These are phyloP conservation scores for Drosophila ironensis DNA, from an alignment of 1,140 invertebrate genomes.

Conservation along the genomic window DNA sequence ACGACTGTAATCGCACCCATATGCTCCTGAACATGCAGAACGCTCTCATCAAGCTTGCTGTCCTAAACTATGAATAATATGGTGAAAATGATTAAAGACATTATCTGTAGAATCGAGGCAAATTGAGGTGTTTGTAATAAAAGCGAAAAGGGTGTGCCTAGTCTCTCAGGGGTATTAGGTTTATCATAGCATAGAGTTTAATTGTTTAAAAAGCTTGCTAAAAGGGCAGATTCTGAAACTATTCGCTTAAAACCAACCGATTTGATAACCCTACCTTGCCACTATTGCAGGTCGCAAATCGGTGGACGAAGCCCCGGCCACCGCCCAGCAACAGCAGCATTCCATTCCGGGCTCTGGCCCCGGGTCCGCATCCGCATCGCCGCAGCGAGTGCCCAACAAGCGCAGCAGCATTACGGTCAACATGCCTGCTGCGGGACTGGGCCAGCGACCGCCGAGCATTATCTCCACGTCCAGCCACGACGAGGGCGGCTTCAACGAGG, in stretches of 20 bases:
- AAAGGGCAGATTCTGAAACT: no score
- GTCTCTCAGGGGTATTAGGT: no score
- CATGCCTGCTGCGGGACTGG: conserved; percentile 85
- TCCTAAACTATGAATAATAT: no score
- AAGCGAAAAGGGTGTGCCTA: no score
- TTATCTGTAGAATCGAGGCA: no score
- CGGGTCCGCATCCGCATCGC: no score
- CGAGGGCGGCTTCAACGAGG: conserved; percentile 86
- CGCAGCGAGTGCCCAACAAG: conserved; percentile 74
- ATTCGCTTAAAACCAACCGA: no score
- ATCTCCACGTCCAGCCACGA: conserved; percentile 84
- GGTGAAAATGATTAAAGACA: no score
- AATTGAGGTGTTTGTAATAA: no score
- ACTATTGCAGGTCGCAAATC: conserved; percentile 61
- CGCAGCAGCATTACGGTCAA: conserved; percentile 83
- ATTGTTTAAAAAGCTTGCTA: no score
- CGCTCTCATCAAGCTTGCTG: conserved; percentile 58
- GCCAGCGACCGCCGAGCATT: conserved; percentile 83
- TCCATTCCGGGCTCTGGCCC: conserved; percentile 32
- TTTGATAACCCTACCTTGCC: not conserved
- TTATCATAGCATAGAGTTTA: no score
- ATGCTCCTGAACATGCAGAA: conserved; percentile 66
- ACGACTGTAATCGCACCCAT: conserved; percentile 21
- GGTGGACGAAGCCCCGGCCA: conserved; percentile 42
- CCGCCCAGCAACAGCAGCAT: conserved; percentile 52